A percentile compares a stretch with the other conserved stretches of the same genome.
Evolutionary conservation across 1,140 invertebrate genomes (phyloP).

Genomic region (Solenopsis invicta): DNA sequence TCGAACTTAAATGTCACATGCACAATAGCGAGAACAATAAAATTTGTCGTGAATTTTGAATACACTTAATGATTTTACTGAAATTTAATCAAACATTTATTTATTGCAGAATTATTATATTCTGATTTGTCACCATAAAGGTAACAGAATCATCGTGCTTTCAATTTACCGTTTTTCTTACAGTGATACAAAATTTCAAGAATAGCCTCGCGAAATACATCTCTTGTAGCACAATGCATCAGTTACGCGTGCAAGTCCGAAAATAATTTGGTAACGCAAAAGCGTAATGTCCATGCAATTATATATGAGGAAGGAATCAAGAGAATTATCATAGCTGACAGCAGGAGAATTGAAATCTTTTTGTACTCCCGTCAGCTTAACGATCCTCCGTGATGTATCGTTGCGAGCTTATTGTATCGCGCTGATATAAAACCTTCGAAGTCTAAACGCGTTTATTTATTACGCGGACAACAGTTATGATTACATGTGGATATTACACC

Average conservation of each 20-base stretch:
- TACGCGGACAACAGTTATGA: not conserved
- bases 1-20: not conserved
- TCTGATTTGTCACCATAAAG: not conserved
- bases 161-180: not conserved
- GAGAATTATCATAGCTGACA: constrained; percentile 68
- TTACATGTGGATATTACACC: constrained; percentile 27
- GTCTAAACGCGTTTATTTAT: constrained; percentile 27
- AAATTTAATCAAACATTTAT: constrained; percentile 1
- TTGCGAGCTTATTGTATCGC: constrained; percentile 37
- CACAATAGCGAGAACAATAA: not conserved
- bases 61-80: constrained; percentile 1
- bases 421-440: constrained; percentile 19
- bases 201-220: not conserved
- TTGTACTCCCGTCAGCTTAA: constrained; percentile 72
- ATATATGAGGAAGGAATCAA: constrained; percentile 53
- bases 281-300: constrained; percentile 40
- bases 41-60: not conserved
- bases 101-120: not conserved
- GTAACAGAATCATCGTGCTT: not conserved
- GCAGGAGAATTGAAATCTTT: constrained; percentile 71
- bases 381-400: constrained; percentile 39
- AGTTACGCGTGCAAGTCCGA: constrained; percentile 2
- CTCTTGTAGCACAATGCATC: not conserved
- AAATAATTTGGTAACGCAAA: constrained; percentile 61
- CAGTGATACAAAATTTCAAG: not conserved